These are phyloP conservation scores for Eupithecia tripunctaria DNA, from an alignment of 2,888 invertebrate genomes.

Conservation along the genomic window DNA sequence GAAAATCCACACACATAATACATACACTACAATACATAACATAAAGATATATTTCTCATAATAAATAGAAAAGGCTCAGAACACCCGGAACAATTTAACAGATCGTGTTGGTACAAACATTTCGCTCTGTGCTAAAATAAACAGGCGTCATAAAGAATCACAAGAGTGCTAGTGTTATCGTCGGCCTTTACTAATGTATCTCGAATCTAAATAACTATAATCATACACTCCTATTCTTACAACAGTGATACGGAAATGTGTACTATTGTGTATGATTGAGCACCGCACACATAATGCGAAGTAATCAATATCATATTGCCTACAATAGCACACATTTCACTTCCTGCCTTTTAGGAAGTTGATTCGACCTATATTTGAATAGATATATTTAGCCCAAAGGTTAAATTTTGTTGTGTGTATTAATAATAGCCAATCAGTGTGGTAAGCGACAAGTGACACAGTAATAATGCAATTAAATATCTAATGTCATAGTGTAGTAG, in stretches of 20 bases:
- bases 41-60: too few relatives aligned
- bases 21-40: too few relatives aligned
- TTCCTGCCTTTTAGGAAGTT: constrained; percentile 42
- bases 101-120: too few relatives aligned
- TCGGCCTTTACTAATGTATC: background rate
- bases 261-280: constrained; percentile 20
- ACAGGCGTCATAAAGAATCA: too few relatives aligned
- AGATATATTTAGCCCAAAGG: constrained; percentile 29
- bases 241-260: constrained; percentile 7
- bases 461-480: constrained; percentile 28
- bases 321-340: constrained; percentile 29
- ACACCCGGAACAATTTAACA: too few relatives aligned
- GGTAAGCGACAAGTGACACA: constrained; percentile 23
- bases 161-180: too few relatives aligned
- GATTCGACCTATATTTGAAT: constrained; percentile 32
- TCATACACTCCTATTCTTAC: constrained; percentile 7
- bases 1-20: too few relatives aligned
- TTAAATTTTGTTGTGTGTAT: constrained; percentile 32
- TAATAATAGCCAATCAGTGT: constrained; percentile 31
- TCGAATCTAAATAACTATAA: background rate
- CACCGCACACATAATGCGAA: constrained; percentile 31
- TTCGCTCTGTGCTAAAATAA: too few relatives aligned
- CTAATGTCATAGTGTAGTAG: constrained; percentile 6
- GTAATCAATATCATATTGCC: constrained; percentile 28
- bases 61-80: too few relatives aligned